Evolutionary conservation across 2,797 vertebrate species (phyloP).

Genomic region (Luscinia luscinia): DNA sequence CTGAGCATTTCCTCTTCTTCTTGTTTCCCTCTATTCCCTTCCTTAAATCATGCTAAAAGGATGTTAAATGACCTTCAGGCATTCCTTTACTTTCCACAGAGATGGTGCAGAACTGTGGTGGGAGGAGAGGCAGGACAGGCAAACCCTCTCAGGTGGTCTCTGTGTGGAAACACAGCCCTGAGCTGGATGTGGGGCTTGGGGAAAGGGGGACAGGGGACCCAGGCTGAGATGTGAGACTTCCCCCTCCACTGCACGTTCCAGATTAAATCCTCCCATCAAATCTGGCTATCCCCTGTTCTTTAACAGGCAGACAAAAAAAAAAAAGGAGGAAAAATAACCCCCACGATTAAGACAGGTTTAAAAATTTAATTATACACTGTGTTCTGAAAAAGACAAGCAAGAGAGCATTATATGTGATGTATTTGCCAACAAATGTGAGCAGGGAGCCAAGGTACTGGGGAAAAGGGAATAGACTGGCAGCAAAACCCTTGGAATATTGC

Average conservation of each 20-base stretch:
- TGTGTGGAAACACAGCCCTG: no score
- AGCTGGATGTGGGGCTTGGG: no score
- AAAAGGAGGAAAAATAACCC: fast-evolving
- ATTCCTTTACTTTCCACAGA: not conserved
- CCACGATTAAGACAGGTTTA: not conserved
- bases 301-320: not conserved
- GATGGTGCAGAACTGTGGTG: not conserved
- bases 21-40: not conserved
- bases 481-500: not conserved
- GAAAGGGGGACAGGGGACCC: no score
- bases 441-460: not conserved
- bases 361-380: not conserved
- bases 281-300: not conserved
- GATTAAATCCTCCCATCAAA: not conserved
- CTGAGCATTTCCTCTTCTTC: not conserved
- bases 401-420: not conserved
- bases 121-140: no score
- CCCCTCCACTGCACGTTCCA: not conserved
- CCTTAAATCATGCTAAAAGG: not conserved
- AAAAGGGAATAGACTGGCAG: not conserved
- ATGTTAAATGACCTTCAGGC: not conserved
- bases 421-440: not conserved
- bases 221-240: not conserved
- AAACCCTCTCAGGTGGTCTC: no score
- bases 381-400: not conserved